These are phyloP conservation scores for Drosophila recens DNA, from an alignment of 2,888 invertebrate species.

Conservation along the genomic window DNA sequence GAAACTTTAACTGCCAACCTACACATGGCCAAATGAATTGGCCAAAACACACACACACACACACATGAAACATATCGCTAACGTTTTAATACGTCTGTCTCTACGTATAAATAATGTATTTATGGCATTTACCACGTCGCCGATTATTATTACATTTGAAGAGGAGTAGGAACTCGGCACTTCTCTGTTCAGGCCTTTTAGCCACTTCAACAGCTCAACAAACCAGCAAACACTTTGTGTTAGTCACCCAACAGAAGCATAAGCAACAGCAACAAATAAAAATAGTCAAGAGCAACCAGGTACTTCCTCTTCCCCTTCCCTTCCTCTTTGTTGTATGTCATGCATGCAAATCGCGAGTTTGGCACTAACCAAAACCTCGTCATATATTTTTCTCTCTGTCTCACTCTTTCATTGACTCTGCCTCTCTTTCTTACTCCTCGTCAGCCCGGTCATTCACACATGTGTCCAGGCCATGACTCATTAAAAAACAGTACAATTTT, in stretches of 20 bases:
- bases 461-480: constrained; percentile 46
- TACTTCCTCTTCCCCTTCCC: neutral
- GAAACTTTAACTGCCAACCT: constrained; percentile 43
- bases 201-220: constrained; percentile 51
- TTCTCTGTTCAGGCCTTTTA: constrained; percentile 34
- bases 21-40: constrained; percentile 52
- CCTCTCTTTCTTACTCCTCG: neutral
- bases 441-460: constrained; percentile 25
- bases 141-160: constrained; percentile 27
- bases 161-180: constrained; percentile 30
- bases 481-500: constrained; percentile 31
- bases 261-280: constrained; percentile 5
- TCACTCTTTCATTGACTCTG: neutral
- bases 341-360: constrained; percentile 50
- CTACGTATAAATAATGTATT: constrained; percentile 18
- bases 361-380: constrained; percentile 16
- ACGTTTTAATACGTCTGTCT: constrained; percentile 3
- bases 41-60: constrained; percentile 7
- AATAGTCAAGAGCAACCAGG: constrained; percentile 7
- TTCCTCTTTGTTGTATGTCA: constrained; percentile 14
- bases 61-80: constrained; percentile 6
- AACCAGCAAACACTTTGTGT: constrained; percentile 50
- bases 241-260: constrained; percentile 44
- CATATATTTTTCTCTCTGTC: neutral
- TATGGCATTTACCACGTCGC: constrained; percentile 18